Evolutionary conservation across 2,888 invertebrate species (phyloP), one percentile per base, ranked within the genome.

Genomic region (Octonoba sinensis): DNA sequence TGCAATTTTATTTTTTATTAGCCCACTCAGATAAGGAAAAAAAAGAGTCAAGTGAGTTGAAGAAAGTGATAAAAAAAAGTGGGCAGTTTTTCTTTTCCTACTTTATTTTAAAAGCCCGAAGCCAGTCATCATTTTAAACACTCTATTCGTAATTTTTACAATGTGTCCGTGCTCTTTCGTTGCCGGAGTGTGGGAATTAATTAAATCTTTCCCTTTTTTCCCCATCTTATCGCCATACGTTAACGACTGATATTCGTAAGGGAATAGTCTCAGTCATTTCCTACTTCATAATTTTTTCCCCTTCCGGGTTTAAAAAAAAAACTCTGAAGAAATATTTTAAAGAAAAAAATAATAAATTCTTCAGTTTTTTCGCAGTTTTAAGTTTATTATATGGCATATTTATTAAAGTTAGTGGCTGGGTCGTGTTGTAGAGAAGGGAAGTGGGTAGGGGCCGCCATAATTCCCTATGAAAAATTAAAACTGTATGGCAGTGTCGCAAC

Each of bases 111-210:
- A 51, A 16, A 27, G 47, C 71, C 71, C 36, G 59, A 27, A 67
- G 78, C 72, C 16, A 51, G 71, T 65, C 71, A 65, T 78, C 78
- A 66, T 78, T 78, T 78, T 65, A 78, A 78, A 78, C 78, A 72
- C 65, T 67, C 78, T 59, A 72, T 78, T 65, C 71, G 76, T 77
- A 77, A 77, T 77, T 77, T 77, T 77, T 77, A 77, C 70, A 69
- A 64, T 77, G 76, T 64, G 62, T 46, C 56, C 74, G 62, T 64
- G 62, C 54, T 66, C 69, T 49, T 70, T 20, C 49, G 47, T 24
- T 22, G 27, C 18, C 15, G 54, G 67, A 79, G 72, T 67, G 79
- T 47, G 51, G 73, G 73, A 79, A 79, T 79, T 79, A 79, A 79
- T 79, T 79, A 79, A 77, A 79, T 59, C 49, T 65, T 71, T 65